Base-by-base conservation (phyloP, 2,113 vertebrate species). In the Dipodomys spectabilis region DNA sequence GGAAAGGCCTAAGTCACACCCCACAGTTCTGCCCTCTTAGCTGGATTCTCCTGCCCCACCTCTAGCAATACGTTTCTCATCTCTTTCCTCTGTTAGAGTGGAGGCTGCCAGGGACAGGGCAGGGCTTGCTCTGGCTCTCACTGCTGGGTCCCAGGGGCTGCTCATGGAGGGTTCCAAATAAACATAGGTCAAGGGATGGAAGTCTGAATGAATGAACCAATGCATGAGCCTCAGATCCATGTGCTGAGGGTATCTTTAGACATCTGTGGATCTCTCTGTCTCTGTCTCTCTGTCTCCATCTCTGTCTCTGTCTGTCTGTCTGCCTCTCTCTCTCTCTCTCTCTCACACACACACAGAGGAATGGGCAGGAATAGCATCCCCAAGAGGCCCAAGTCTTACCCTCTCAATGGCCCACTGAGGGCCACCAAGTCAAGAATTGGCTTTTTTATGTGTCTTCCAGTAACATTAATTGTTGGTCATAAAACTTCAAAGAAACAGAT, bases 401-500 rank as follows among this genome's bases (percentile, higher is more conserved):
- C 95, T 92, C 90, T 81, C 39, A 94, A 96, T 2, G 57, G 92
- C 90, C 90, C 44, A 73, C 91, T 95, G 82, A 94, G 92, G 93
- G 95, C 96, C 92, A 97, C 69, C 88, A 67, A 97, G 96, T 97
- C 96, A 98, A 98, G 97, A 97, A 98, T 96, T 93, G 95, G 95
- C 94, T 96, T 81, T 85, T 96, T 79, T 57, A 91, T 98, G 96
- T 96, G 97, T 97, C 95, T 98, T 98, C 98, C 98, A 98, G 98
- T 98, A 98, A 98, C 97, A 98, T 96, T 97, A 97, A 98, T 98
- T 97, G 97, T 96, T 97, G 97, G 98, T 98, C 97, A 98, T 96
- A 97, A 98, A 98, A 98, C 97, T 98, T 98, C 98, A 98, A 98
- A 98, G 97, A 97, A 98, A 97, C 96, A 71, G 97, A 91, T 98